Conservation (phyloP, 2,888 invertebrate species). For the Cataglyphis albicans region DNA sequence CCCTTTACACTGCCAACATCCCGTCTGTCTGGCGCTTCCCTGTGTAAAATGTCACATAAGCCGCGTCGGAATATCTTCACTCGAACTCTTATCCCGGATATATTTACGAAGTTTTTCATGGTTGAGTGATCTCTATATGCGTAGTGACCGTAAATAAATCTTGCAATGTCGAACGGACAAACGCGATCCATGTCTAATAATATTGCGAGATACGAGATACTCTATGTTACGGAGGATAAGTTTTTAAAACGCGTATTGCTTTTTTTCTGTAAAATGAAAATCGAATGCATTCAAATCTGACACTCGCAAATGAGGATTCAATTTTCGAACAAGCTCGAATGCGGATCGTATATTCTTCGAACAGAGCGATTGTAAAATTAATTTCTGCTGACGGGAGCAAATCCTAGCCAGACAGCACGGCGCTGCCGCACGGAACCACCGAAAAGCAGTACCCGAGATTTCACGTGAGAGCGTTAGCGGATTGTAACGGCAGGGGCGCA, state of each 20-base stretch:
- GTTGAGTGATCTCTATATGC: background rate
- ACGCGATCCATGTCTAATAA: background rate
- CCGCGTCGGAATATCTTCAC: conserved; percentile 61
- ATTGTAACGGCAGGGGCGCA: conserved; percentile 47
- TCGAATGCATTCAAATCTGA: background rate
- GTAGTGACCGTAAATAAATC: background rate
- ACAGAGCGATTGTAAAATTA: conserved; percentile 45
- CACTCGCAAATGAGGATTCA: background rate
- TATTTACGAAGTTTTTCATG: background rate
- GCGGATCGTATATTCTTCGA: background rate
- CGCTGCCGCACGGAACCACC: conserved; percentile 39
- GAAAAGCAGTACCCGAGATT: conserved; percentile 65
- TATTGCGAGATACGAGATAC: background rate
- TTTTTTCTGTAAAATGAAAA: background rate
- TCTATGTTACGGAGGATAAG: background rate
- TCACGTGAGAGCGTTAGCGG: conserved; percentile 45
- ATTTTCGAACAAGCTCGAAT: background rate
- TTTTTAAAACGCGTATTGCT: background rate
- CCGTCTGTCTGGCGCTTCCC: conserved; percentile 45
- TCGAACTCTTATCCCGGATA: conserved; percentile 41
- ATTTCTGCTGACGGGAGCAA: conserved; percentile 44
- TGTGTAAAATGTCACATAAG: conserved; percentile 75
- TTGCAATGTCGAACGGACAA: background rate
- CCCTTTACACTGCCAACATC: conserved; percentile 66
- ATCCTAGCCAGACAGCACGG: conserved; percentile 30